phyloP scores from a whole-genome alignment of 2,797 vertebrate species.

The Columba guinea region DNA sequence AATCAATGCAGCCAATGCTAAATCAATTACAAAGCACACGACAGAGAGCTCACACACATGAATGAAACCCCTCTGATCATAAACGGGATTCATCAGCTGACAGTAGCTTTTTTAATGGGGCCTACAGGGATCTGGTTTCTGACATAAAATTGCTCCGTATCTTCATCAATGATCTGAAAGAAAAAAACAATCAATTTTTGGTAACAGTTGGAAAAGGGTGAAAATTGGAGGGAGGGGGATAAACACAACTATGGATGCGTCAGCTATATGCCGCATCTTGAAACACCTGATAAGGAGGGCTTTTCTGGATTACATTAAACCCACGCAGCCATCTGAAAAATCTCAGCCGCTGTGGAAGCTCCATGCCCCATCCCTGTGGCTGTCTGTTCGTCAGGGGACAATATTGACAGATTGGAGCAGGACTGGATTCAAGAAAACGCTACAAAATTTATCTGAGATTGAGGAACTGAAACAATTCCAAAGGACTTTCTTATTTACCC shows the following conservation, averaged over 20 bases:
- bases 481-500: neutral
- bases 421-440: neutral
- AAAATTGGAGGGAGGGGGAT: neutral
- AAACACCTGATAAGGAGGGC: neutral
- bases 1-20: slow-evolving; percentile 9
- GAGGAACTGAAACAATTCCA: neutral
- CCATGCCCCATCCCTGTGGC: accelerated
- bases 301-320: neutral
- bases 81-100: neutral
- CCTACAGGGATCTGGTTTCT: neutral
- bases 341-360: neutral
- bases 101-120: neutral
- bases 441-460: neutral
- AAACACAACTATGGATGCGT: neutral
- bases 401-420: neutral
- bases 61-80: slow-evolving; percentile 28
- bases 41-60: neutral
- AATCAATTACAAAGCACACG: neutral
- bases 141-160: neutral
- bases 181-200: neutral
- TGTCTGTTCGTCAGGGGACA: neutral
- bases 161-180: slow-evolving; percentile 3
- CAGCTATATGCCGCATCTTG: neutral
- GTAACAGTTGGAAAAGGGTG: neutral
- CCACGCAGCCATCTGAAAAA: neutral